These are phyloP conservation scores for Argynnis bischoffii DNA, from an alignment of 2,888 invertebrate genomes.

Conservation along the genomic window DNA sequence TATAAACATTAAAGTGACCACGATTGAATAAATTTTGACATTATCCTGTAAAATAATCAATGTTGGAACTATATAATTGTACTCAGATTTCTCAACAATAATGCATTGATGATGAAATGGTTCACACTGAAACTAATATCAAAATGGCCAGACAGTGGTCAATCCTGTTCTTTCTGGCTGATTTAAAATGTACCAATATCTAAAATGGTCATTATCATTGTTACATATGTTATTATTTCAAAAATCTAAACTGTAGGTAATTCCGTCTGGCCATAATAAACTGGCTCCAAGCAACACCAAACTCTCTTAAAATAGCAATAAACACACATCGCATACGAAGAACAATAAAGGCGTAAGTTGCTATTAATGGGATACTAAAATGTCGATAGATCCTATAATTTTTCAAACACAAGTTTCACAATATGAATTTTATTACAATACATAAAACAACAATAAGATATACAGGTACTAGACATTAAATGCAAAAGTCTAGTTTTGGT, in stretches of 20 bases:
- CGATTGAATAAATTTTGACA: not conserved
- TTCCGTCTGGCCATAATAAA: conserved; percentile 36
- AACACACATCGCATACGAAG: conserved; percentile 22
- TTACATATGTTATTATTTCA: not conserved
- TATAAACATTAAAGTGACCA: not conserved
- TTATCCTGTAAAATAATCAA: conserved; percentile 24
- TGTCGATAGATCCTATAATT: too few relatives aligned
- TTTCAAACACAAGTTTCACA: too few relatives aligned
- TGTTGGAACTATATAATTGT: conserved; percentile 25
- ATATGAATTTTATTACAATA: too few relatives aligned
- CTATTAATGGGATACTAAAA: conserved; percentile 5
- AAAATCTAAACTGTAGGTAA: not conserved
- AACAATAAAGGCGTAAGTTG: conserved; percentile 21
- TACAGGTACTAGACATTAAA: too few relatives aligned
- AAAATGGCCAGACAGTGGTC: conserved; percentile 37
- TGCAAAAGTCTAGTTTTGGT: too few relatives aligned
- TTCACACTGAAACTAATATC: conserved; percentile 34
- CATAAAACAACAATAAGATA: too few relatives aligned
- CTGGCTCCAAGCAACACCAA: conserved; percentile 34
- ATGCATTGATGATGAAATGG: conserved; percentile 26
- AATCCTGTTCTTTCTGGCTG: conserved; percentile 8
- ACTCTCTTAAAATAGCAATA: conserved; percentile 27
- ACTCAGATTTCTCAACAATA: conserved; percentile 36
- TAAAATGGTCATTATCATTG: not conserved
- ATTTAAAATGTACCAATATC: not conserved